phyloP scores from a whole-genome alignment of 92 coral and sea anemone genomes.

The Bergia puertoricense region DNA sequence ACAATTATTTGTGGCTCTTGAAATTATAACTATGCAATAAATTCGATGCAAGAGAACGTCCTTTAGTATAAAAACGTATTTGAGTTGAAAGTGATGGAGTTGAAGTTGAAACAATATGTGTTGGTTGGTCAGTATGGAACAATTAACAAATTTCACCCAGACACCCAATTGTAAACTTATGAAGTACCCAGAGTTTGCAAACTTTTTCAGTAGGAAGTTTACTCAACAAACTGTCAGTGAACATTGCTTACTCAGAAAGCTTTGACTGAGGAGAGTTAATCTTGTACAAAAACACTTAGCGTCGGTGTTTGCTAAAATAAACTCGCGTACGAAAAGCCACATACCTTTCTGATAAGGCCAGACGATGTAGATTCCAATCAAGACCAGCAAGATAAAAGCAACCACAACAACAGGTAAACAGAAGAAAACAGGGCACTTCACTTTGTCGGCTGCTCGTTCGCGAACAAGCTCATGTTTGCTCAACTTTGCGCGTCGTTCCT shows the following conservation, averaged over 20 bases:
- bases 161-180: neutral
- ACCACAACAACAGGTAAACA: constrained; percentile 86
- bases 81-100: neutral
- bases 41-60: neutral
- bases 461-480: constrained; percentile 76
- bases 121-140: neutral
- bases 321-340: neutral
- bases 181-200: constrained; percentile 12
- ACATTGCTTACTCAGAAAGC: neutral
- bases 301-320: neutral
- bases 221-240: neutral
- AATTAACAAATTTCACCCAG: neutral
- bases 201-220: neutral
- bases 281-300: neutral
- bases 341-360: constrained; percentile 83
- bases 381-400: constrained; percentile 70
- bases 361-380: constrained; percentile 80
- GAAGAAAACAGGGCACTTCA: constrained; percentile 90
- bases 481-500: constrained; percentile 65
- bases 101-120: neutral
- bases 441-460: constrained; percentile 76
- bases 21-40: neutral
- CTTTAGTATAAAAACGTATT: neutral
- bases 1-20: neutral
- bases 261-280: neutral